Evolutionary conservation across 2,113 vertebrate genomes (phyloP).

Genomic region (Sinocyclocheilus anophthalmus): DNA sequence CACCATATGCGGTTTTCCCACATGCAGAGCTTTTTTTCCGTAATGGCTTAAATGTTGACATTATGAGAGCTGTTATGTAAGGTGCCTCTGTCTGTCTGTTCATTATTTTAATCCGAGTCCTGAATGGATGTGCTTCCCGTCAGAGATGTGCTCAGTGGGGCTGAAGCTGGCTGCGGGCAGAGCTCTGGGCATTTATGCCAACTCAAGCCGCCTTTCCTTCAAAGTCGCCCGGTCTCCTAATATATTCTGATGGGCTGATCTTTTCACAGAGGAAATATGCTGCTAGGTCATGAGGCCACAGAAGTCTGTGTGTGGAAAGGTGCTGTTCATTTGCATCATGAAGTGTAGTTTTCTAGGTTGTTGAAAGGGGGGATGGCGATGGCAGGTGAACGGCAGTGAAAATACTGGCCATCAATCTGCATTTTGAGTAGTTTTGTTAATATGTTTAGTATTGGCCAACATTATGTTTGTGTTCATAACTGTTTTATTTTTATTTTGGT

Average conservation of each 20-base stretch:
- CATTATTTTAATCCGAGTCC: constrained; percentile 66
- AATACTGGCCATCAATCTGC: not conserved
- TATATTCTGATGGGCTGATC: not conserved
- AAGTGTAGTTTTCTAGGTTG: not conserved
- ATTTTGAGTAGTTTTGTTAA: not conserved
- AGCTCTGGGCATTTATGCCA: constrained; percentile 6
- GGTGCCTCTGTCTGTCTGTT: not conserved
- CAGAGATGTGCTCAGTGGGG: constrained; percentile 55
- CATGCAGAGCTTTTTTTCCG: not conserved
- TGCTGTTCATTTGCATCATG: not conserved
- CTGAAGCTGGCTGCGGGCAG: constrained; percentile 8
- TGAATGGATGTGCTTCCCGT: constrained; percentile 57
- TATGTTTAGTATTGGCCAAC: not conserved
- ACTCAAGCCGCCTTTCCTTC: not conserved
- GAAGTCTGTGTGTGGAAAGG: not conserved
- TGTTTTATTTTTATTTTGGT: not conserved
- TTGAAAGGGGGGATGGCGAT: not conserved
- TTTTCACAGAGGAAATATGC: not conserved
- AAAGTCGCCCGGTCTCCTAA: not conserved
- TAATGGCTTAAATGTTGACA: constrained; percentile 30
- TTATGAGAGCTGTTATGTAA: constrained; percentile 32
- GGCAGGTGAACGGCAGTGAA: not conserved
- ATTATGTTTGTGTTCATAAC: not conserved
- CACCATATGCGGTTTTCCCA: constrained; percentile 6
- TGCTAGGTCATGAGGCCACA: not conserved